Conservation (phyloP, 2,113 vertebrate species). For the Dicaeum eximium region DNA sequence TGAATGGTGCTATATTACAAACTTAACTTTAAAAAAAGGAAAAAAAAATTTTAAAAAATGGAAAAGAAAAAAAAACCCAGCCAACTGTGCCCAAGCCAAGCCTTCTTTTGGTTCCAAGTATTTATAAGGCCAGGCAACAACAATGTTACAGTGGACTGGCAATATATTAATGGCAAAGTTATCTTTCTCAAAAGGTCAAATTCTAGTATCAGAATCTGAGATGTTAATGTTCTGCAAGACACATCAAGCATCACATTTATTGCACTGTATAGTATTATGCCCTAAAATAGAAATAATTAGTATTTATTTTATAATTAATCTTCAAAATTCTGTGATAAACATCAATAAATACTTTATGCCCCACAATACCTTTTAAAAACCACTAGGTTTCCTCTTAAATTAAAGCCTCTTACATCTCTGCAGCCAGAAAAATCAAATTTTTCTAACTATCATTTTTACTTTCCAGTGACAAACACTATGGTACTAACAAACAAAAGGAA, state of each 20-base stretch:
- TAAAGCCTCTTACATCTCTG: not conserved
- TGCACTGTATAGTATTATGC: not conserved
- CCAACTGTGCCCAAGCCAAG: slow-evolving; percentile 14
- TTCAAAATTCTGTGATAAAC: not conserved
- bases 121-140: slow-evolving; percentile 18
- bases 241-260: not conserved
- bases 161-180: not conserved
- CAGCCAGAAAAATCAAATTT: not conserved
- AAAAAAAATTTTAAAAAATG: not conserved
- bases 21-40: not conserved
- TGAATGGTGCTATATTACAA: slow-evolving; percentile 16
- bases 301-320: not conserved
- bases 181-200: not conserved
- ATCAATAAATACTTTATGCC: not conserved
- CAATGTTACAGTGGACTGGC: not conserved
- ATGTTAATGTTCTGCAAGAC: not conserved
- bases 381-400: not conserved
- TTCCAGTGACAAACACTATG: not conserved
- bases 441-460: not conserved
- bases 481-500: not conserved
- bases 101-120: not conserved
- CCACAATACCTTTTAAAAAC: not conserved
- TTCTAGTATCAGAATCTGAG: not conserved
- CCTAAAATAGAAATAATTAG: not conserved
- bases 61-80: not conserved